Percentiles rank a stretch among this genome's conserved stretches.
These are phyloP conservation scores for Fabriciana adippe DNA, from an alignment of 2,888 invertebrate genomes.

Conservation along the genomic window DNA sequence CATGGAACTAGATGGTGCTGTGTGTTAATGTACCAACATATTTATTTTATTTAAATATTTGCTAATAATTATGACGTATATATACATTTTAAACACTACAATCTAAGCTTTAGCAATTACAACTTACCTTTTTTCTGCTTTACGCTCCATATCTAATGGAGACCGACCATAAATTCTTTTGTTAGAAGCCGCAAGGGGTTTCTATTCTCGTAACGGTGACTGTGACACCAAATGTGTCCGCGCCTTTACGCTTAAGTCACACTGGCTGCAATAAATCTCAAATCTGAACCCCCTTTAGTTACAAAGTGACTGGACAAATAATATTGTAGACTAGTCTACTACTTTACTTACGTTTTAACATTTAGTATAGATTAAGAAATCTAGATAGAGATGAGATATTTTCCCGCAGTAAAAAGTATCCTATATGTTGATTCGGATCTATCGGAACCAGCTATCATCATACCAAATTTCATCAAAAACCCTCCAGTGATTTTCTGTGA, in stretches of 20 bases:
- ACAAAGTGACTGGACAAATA: constrained; percentile 13
- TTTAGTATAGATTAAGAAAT: no score
- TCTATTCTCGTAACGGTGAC: constrained; percentile 28
- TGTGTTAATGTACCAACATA: no score
- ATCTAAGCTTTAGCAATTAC: background rate
- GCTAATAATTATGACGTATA: background rate
- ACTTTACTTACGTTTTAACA: background rate
- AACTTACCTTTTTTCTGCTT: constrained; percentile 1
- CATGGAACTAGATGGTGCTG: no score
- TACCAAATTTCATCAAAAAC: no score
- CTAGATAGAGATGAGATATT: no score
- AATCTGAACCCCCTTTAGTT: constrained; percentile 17
- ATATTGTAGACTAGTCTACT: background rate
- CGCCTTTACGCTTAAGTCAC: constrained; percentile 15
- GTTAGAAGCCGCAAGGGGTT: constrained; percentile 27
- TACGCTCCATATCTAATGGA: constrained; percentile 1
- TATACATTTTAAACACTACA: background rate
- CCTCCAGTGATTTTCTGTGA: no score
- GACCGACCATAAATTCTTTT: constrained; percentile 17
- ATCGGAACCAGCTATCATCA: no score
- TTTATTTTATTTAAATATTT: no score
- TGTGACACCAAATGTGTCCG: constrained; percentile 11
- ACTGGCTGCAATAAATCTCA: constrained; percentile 29
- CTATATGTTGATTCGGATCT: no score
- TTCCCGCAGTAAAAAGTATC: no score